Conservation (phyloP, 92 coral and sea anemone species). For the Umimayanthus kanabou region DNA sequence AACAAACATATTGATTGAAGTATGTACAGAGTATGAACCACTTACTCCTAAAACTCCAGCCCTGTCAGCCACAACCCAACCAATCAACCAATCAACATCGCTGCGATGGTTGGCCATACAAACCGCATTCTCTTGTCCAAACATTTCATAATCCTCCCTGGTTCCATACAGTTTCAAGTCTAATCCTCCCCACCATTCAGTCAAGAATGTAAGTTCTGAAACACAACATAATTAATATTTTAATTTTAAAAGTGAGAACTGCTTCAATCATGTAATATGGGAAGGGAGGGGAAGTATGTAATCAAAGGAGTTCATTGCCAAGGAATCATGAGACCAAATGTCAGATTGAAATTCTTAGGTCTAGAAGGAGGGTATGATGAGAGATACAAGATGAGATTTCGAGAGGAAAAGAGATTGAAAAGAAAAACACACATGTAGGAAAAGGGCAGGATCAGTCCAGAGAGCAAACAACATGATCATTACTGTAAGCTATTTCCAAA, state of each 20-base stretch:
- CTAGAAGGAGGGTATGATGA: too few species aligned
- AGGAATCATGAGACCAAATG: too few species aligned
- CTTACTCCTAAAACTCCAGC: conserved; percentile 86
- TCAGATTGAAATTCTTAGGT: background rate
- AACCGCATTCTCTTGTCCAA: conserved; percentile 87
- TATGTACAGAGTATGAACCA: background rate
- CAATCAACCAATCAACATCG: conserved; percentile 96
- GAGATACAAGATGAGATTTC: too few species aligned
- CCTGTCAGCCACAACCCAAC: conserved; percentile 85
- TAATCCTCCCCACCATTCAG: conserved; percentile 86
- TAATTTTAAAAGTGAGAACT: too few species aligned
- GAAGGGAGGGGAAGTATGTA: background rate
- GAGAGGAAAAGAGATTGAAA: too few species aligned
- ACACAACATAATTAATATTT: background rate
- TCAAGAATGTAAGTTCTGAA: conserved; percentile 86
- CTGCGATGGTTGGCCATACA: conserved; percentile 90
- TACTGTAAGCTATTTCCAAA: too few species aligned
- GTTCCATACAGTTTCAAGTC: conserved; percentile 85
- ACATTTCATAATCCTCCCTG: conserved; percentile 74
- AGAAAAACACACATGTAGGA: too few species aligned
- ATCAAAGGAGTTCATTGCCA: background rate
- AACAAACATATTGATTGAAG: too few species aligned
- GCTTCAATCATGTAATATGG: background rate
- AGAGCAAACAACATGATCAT: too few species aligned
- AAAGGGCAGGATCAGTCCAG: too few species aligned